Percentiles rank a stretch among this genome's conserved stretches.
phyloP scores from a whole-genome alignment of 2,888 invertebrate species.

The Folsomia candida region DNA sequence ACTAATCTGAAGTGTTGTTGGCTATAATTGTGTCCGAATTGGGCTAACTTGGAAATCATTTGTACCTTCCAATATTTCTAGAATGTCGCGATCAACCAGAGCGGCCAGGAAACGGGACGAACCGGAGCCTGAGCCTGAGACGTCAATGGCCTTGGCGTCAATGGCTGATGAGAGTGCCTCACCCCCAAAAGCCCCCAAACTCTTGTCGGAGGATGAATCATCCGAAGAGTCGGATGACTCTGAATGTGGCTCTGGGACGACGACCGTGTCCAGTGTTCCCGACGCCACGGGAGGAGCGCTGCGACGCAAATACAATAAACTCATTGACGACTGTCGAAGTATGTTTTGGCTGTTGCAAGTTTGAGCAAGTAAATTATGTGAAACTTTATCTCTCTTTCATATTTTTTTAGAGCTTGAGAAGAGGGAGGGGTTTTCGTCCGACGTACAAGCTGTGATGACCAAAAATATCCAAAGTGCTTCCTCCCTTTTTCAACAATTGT shows the following conservation, averaged over 20 bases:
- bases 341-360: not conserved
- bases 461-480: slow-evolving; percentile 21
- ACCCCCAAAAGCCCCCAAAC: no score
- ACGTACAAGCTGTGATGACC: slow-evolving; percentile 20
- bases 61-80: no score
- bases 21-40: no score
- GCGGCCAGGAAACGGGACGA: no score
- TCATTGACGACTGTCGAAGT: slow-evolving; percentile 40
- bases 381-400: no score
- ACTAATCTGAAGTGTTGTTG: no score
- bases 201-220: not conserved
- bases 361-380: not conserved
- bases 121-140: no score
- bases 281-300: not conserved
- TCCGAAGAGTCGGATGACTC: not conserved
- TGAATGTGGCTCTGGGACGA: not conserved
- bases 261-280: not conserved
- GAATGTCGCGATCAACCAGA: no score
- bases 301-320: slow-evolving; percentile 19
- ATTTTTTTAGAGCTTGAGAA: slow-evolving; percentile 23
- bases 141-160: no score
- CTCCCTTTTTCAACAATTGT: not conserved
- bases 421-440: slow-evolving; percentile 25
- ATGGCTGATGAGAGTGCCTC: no score
- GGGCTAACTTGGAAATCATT: no score